Conservation (phyloP, 2,113 vertebrate genomes). For the Chascanopsetta lugubris region DNA sequence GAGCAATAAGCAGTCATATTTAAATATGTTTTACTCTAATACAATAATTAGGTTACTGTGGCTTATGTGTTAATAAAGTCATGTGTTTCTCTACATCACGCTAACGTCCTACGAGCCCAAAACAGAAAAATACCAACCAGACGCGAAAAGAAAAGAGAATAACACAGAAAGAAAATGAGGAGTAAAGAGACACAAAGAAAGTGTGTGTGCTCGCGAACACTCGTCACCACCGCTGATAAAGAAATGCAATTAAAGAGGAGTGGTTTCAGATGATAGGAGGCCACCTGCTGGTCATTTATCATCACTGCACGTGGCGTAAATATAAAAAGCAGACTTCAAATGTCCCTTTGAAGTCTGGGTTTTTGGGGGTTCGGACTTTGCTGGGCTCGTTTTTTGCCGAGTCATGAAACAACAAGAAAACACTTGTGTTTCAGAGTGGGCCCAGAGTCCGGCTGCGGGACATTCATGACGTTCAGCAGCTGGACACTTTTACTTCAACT, state of each 20-base stretch:
- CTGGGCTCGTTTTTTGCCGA: too few relatives aligned
- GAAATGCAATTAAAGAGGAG: neutral
- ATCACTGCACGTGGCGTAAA: neutral
- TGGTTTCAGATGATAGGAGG: neutral
- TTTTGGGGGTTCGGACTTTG: too few relatives aligned
- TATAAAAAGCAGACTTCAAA: neutral
- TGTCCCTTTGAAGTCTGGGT: too few relatives aligned
- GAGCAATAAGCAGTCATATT: conserved; percentile 73
- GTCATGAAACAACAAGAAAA: too few relatives aligned
- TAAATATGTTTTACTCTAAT: conserved; percentile 69
- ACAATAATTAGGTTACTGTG: conserved; percentile 67
- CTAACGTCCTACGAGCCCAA: conserved; percentile 69
- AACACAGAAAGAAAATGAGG: neutral
- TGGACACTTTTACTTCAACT: too few relatives aligned
- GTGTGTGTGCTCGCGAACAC: neutral
- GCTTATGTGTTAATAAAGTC: conserved; percentile 62
- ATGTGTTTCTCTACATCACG: conserved; percentile 59
- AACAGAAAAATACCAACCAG: conserved; percentile 37
- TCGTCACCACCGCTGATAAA: neutral
- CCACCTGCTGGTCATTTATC: neutral
- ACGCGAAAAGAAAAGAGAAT: neutral
- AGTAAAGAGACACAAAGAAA: neutral
- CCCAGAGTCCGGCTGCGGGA: too few relatives aligned
- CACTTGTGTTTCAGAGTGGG: too few relatives aligned
- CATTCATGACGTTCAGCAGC: too few relatives aligned